Evolutionary conservation across 2,888 invertebrate genomes (phyloP).

Genomic region (Cryptocephalus moraei): DNA sequence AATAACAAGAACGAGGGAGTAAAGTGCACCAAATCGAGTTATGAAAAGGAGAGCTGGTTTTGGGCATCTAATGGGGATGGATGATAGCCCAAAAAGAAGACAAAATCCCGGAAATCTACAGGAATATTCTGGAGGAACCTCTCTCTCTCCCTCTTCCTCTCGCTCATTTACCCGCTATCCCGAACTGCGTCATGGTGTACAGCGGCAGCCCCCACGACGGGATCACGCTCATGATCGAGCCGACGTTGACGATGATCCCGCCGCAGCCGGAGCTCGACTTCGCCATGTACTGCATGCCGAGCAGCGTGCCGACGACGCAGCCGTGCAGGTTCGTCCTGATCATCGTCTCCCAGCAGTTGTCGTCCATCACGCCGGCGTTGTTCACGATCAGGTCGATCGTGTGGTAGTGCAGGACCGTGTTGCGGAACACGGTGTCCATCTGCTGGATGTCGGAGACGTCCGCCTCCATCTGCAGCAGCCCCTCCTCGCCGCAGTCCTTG

Average conservation of each 20-base stretch:
- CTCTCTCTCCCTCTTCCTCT: too few relatives aligned
- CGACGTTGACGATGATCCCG: slow-evolving; percentile 53
- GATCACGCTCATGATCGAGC: slow-evolving; percentile 48
- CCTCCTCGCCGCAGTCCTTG: slow-evolving; percentile 56
- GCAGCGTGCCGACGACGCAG: slow-evolving; percentile 35
- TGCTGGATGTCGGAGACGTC: slow-evolving; percentile 65
- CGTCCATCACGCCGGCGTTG: slow-evolving; percentile 71
- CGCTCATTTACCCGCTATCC: slow-evolving; percentile 23
- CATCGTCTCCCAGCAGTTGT: slow-evolving; percentile 62
- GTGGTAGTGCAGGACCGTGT: slow-evolving; percentile 16
- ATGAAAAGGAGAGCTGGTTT: too few relatives aligned
- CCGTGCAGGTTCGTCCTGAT: slow-evolving; percentile 41
- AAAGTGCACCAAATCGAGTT: too few relatives aligned
- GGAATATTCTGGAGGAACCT: too few relatives aligned
- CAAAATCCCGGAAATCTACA: too few relatives aligned
- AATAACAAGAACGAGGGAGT: too few relatives aligned
- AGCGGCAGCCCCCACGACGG: slow-evolving; percentile 43
- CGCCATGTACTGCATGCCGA: slow-evolving; percentile 47
- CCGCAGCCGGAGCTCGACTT: slow-evolving; percentile 46
- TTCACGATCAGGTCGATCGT: slow-evolving; percentile 47
- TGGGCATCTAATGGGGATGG: too few relatives aligned
- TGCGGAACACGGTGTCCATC: slow-evolving; percentile 40
- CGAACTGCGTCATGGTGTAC: slow-evolving; percentile 38
- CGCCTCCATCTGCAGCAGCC: slow-evolving; percentile 57
- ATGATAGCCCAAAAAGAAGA: too few relatives aligned